A percentile compares a stretch with the other conserved stretches of the same genome.
Evolutionary conservation across 2,888 invertebrate species (phyloP).

Genomic region (Teleiodes luculella): DNA sequence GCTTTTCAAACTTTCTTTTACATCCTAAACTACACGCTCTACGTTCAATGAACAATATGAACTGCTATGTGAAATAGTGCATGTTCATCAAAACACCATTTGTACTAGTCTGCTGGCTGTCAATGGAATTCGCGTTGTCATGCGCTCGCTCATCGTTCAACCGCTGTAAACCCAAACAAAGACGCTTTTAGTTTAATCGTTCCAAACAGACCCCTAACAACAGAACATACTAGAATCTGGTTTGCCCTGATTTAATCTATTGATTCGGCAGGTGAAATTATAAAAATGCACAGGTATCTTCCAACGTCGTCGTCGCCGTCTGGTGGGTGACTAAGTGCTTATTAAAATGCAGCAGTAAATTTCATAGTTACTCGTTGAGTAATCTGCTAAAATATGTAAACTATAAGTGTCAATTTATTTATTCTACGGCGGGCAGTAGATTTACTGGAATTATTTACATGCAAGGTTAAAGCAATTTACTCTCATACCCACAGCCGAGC

Average conservation of each 20-base stretch:
- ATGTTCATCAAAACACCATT: conserved; percentile 6
- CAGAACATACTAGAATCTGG: too few species aligned
- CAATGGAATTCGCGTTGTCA: conserved; percentile 2
- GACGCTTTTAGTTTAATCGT: not conserved
- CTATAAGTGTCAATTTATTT: conserved; percentile 15
- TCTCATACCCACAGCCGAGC: conserved; percentile 29
- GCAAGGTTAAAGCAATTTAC: conserved; percentile 57
- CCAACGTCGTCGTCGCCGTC: too few species aligned
- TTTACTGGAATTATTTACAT: conserved; percentile 52
- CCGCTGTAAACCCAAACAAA: not conserved
- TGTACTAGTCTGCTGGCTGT: not conserved
- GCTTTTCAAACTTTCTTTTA: not conserved
- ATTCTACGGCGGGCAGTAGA: conserved; percentile 25
- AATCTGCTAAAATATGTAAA: conserved; percentile 6
- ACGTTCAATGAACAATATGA: not conserved
- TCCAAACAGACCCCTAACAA: not conserved
- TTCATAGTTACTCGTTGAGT: not conserved
- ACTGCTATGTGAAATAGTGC: not conserved
- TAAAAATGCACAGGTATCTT: too few species aligned
- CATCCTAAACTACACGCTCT: too few species aligned
- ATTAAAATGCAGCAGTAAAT: too few species aligned
- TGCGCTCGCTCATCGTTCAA: not conserved
- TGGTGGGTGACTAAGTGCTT: too few species aligned
- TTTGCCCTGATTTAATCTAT: too few species aligned
- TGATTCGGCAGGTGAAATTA: too few species aligned